These are phyloP conservation scores for Pteronura brasiliensis DNA, from an alignment of 2,113 vertebrate species.

Conservation along the genomic window DNA sequence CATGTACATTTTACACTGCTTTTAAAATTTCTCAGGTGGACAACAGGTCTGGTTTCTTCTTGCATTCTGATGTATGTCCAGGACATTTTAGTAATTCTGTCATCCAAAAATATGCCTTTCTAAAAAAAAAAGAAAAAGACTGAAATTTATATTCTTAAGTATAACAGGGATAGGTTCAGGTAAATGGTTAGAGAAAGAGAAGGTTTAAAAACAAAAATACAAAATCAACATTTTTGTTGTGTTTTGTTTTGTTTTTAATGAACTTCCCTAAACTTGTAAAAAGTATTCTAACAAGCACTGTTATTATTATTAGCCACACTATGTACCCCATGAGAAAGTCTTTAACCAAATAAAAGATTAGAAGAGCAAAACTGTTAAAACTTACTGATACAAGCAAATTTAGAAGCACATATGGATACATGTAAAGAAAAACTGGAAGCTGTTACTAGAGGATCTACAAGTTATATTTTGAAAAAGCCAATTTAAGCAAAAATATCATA, in stretches of 20 bases:
- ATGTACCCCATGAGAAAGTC: constrained; percentile 32
- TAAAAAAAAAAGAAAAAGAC: neutral
- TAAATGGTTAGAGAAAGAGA: neutral
- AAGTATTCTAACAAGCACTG: constrained; percentile 40
- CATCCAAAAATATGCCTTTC: neutral
- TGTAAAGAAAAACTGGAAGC: neutral
- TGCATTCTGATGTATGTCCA: neutral
- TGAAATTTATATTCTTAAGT: neutral
- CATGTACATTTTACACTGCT: constrained; percentile 40
- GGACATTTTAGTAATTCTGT: neutral
- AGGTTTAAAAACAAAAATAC: neutral
- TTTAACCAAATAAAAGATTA: constrained; percentile 2
- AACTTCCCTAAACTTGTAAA: constrained; percentile 29
- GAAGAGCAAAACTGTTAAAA: neutral
- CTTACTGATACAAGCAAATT: neutral
- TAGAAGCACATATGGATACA: neutral
- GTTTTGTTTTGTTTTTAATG: neutral
- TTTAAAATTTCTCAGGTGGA: constrained; percentile 54
- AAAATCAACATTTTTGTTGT: neutral
- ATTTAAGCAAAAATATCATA: neutral
- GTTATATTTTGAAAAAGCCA: neutral
- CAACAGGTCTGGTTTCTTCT: constrained; percentile 25
- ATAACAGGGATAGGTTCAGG: neutral
- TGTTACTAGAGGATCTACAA: neutral
- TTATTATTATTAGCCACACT: neutral